A percentile compares a stretch with the other conserved stretches of the same genome.
phyloP scores from a whole-genome alignment of 2,797 vertebrate species.

The Ceryle rudis region DNA sequence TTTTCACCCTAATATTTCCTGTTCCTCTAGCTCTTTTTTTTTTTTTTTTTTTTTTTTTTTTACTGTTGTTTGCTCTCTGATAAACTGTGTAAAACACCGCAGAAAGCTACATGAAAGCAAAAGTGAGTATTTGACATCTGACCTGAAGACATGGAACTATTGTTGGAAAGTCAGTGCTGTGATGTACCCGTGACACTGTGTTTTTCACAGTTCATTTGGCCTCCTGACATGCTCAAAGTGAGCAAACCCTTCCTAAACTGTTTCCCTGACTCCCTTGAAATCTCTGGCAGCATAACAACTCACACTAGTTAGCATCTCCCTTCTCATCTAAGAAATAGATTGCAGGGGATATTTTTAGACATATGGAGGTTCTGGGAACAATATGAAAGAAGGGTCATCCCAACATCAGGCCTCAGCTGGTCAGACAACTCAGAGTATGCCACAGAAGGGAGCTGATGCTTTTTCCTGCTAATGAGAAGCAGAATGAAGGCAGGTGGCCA shows the following conservation, averaged over 20 bases:
- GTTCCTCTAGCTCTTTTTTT: background rate
- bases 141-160: background rate
- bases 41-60: background rate
- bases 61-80: background rate
- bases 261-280: background rate
- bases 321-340: background rate
- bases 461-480: background rate
- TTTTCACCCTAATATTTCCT: background rate
- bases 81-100: background rate
- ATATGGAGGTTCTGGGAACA: background rate
- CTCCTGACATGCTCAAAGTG: background rate
- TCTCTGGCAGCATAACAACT: background rate
- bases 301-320: background rate
- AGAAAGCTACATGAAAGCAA: background rate
- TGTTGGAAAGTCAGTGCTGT: background rate
- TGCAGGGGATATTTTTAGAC: background rate
- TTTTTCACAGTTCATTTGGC: background rate
- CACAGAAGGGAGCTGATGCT: background rate
- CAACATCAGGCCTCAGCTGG: background rate
- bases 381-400: background rate
- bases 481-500: background rate
- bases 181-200: background rate
- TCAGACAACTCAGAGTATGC: fast-evolving
- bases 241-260: background rate
- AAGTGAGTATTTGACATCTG: background rate